These are phyloP conservation scores for Delia radicum DNA, from an alignment of 1,140 invertebrate genomes.

Conservation along the genomic window DNA sequence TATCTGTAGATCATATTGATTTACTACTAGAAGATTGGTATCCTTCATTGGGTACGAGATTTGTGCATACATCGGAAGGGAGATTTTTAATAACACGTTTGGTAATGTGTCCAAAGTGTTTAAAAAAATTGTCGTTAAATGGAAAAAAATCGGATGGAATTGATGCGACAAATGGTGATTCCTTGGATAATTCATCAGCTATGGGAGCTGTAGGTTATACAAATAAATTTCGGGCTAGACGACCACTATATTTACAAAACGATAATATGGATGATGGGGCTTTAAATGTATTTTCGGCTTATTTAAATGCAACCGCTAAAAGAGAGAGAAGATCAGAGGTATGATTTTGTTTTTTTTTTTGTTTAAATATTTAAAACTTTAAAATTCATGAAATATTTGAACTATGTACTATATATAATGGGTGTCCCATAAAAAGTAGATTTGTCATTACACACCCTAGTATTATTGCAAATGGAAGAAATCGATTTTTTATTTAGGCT, in stretches of 20 bases:
- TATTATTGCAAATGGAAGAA: too few species aligned
- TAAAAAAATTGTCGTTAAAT: conserved; percentile 55
- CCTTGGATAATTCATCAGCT: conserved; percentile 48
- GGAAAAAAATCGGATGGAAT: conserved; percentile 24
- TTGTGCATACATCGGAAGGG: conserved; percentile 96
- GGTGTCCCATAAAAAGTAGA: too few species aligned
- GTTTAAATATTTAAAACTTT: neutral
- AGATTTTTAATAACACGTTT: conserved; percentile 92
- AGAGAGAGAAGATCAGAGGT: conserved; percentile 44
- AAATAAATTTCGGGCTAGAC: conserved; percentile 37
- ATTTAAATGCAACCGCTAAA: conserved; percentile 47
- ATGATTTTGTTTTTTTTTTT: conserved; percentile 4
- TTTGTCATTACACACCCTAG: too few species aligned
- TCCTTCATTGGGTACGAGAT: conserved; percentile 90
- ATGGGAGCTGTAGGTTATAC: conserved; percentile 31
- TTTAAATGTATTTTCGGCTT: conserved; percentile 48
- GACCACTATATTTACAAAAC: conserved; percentile 38
- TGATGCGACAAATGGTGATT: conserved; percentile 28
- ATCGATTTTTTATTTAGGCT: too few species aligned
- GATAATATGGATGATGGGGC: conserved; percentile 43
- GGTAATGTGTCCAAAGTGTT: conserved; percentile 87
- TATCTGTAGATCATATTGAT: conserved; percentile 96
- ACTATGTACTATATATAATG: too few species aligned
- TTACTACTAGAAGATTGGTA: conserved; percentile 98
- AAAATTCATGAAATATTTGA: neutral